Conservation (phyloP, 2,113 vertebrate species). For the Corythornis cristatus region DNA sequence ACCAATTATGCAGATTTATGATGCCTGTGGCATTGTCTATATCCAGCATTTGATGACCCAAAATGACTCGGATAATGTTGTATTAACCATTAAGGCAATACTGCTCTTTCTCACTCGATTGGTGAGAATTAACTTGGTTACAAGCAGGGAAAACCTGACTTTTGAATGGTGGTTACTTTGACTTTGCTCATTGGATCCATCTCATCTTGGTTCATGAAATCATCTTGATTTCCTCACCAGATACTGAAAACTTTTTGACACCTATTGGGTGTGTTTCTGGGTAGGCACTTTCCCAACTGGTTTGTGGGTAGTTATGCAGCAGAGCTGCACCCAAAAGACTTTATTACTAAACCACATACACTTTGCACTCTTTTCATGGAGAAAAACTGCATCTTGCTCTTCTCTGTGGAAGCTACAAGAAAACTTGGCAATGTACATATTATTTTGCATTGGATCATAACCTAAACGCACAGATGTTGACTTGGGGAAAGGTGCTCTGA, state of each 20-base stretch:
- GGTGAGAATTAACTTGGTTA: neutral
- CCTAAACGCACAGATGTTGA: neutral
- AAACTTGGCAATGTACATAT: neutral
- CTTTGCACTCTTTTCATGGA: neutral
- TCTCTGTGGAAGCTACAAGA: neutral
- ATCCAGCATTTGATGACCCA: neutral
- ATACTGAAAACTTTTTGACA: neutral
- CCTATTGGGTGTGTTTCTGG: rapidly evolving
- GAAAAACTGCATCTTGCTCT: neutral
- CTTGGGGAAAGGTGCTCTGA: neutral
- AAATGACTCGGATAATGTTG: neutral
- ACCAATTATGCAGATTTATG: conserved; percentile 20
- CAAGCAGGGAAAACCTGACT: neutral
- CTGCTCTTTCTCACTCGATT: neutral
- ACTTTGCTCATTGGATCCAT: neutral
- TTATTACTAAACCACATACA: neutral
- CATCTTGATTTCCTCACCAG: neutral
- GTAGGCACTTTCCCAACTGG: neutral
- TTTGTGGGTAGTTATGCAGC: neutral
- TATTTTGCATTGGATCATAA: neutral
- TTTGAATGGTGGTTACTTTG: neutral
- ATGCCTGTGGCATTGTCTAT: neutral
- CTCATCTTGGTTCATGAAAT: neutral
- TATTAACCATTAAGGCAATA: neutral
- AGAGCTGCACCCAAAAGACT: neutral